A percentile compares a stretch with the other conserved stretches of the same genome.
These are phyloP conservation scores for Catocala sponsa DNA, from an alignment of 2,888 invertebrate species.

Conservation along the genomic window DNA sequence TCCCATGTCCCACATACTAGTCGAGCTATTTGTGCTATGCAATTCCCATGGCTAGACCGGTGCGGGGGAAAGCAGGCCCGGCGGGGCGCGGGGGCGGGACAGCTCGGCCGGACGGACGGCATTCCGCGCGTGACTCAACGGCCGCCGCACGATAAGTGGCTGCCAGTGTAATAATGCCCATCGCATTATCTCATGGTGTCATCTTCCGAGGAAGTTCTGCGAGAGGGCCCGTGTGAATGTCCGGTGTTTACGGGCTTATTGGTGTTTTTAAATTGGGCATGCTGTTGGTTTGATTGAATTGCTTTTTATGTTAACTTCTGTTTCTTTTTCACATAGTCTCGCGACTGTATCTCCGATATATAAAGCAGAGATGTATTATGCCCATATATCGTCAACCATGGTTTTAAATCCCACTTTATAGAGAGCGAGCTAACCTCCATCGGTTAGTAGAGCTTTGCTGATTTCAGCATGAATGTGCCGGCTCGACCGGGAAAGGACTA, in stretches of 20 bases:
- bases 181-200: constrained; percentile 36
- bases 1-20: constrained; percentile 20
- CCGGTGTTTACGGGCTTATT: constrained; percentile 3
- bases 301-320: no score
- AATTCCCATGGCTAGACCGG: constrained; percentile 52
- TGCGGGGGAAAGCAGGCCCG: constrained; percentile 34
- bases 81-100: constrained; percentile 18
- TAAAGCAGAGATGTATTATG: no score
- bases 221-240: constrained; percentile 22
- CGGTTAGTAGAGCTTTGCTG: no score
- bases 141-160: constrained; percentile 44
- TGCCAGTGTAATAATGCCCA: constrained; percentile 31
- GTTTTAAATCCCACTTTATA: no score
- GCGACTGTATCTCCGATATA: no score
- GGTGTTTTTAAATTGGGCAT: no score
- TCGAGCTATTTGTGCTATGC: constrained; percentile 43
- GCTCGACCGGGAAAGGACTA: no score
- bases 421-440: no score
- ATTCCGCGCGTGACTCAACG: constrained; percentile 74
- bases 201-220: constrained; percentile 38
- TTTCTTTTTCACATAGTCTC: no score
- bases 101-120: constrained; percentile 61
- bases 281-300: no score
- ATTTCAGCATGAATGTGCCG: no score
- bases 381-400: no score